Evolutionary conservation across 2,888 invertebrate species (phyloP), one percentile per base, ranked within the genome.

Genomic region (Daptonema setosum): DNA sequence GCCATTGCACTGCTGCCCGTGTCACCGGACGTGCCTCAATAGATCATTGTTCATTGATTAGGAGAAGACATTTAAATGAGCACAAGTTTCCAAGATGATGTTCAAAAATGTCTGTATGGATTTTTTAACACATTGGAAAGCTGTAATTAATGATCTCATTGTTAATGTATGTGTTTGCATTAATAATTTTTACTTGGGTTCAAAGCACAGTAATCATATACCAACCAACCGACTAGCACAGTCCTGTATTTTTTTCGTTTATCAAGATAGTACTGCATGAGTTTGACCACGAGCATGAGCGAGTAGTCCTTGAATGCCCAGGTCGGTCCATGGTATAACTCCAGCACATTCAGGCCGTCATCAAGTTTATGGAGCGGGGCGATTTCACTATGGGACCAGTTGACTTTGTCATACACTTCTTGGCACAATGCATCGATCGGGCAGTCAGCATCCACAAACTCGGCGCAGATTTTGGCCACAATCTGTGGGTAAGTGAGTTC

Each of bases 1-100:
- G 73, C 71, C 52, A 75, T 72, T 11, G 75, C 74, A 2, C 76
- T 69, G 64, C 74, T 73, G 28, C 75, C 76, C 5, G 75, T 76
- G 62, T 76, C 76, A 5, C 76, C 76, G 35, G 75, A 74, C 2
- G 76, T 76, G 1, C 67, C 73, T 73, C 51, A 54, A 51, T 35
- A 11, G 17, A 35, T 11, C 8, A n/a, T n/a, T n/a, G n/a, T n/a
- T n/a, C n/a, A n/a, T n/a, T n/a, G n/a, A n/a, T n/a, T n/a, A n/a
- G n/a, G n/a, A n/a, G n/a, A n/a, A n/a, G n/a, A n/a, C n/a, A n/a
- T n/a, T n/a, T n/a, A n/a, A n/a, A n/a, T n/a, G n/a, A n/a, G n/a
- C n/a, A n/a, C n/a, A n/a, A n/a, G n/a, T n/a, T n/a, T n/a, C n/a
- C n/a, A n/a, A n/a, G n/a, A n/a, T n/a, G n/a, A n/a, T n/a, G n/a